Evolutionary conservation across 1,140 invertebrate genomes (phyloP), one percentile per base, ranked within the genome.

Genomic region (Calosoma granatense): DNA sequence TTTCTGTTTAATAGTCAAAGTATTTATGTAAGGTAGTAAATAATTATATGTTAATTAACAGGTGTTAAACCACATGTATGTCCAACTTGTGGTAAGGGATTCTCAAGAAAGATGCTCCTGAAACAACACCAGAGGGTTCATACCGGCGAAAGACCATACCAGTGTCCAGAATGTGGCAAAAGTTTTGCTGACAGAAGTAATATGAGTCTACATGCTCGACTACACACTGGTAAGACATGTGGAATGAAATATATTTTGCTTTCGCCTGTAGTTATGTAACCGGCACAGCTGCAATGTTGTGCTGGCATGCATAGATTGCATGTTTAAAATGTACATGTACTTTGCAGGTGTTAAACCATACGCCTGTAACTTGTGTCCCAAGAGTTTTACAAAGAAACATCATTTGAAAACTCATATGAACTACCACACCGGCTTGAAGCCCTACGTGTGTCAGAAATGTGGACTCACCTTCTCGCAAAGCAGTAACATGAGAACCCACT

Each of bases 61-160:
- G 81, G 88, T 22, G 82, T 91, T 11, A 89, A 91, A 64, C 92
- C 92, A 0, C 92, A 94, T 73, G 81, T 85, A 55, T 95, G 92
- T 65, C 79, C 80, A 1, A 80, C 88, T 17, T 95, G 92, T 65
- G 84, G 86, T n/a, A 88, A 93, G 63, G 78, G 86, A 2, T 95
- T 95, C 67, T 87, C 90, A 9, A 80, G 87, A 12, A 88, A 88
- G 72, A 86, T 88, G 83, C 69, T 88, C 1, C 73, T 90, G 22
- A 88, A 88, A 63, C 86, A 88, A 64, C 87, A 90, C 65, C 78
- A 86, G 63, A 73, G 87, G 4, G 88, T 85, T 0, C 87, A 87
- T 64, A 87, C 85, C 1, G 84, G 86, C 15, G 88, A 91, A 66
- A 82, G 88, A 63, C 87, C 87, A 0, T 87, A 85, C 67, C 75